Percentiles rank a stretch among this genome's conserved stretches.
Conservation (phyloP, 2,113 vertebrate genomes). For the Synodontis membranacea region DNA sequence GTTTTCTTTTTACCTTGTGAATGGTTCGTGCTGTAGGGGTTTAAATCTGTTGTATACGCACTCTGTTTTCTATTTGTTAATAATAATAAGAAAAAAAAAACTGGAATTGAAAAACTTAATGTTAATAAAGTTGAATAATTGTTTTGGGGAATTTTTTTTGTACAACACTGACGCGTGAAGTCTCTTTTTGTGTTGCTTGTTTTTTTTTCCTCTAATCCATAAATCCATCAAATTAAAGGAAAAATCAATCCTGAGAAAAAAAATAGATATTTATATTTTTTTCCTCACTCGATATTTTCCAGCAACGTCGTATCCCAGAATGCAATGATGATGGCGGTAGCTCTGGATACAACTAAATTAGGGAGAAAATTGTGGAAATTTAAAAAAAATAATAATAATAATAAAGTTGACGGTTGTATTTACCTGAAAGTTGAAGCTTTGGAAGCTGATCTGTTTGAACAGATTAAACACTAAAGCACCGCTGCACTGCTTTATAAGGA, state of each 20-base stretch:
- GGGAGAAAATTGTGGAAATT: too few relatives aligned
- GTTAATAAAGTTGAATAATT: constrained; percentile 98
- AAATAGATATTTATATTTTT: not conserved
- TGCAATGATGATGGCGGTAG: too few relatives aligned
- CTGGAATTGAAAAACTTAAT: constrained; percentile 76
- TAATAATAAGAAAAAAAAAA: constrained; percentile 49
- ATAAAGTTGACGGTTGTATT: not conserved
- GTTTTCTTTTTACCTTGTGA: constrained; percentile 89
- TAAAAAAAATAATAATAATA: too few relatives aligned
- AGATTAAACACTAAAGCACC: not conserved
- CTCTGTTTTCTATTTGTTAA: constrained; percentile 98
- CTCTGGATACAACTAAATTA: too few relatives aligned
- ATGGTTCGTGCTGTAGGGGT: constrained; percentile 88
- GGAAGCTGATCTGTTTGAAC: not conserved
- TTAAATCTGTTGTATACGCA: constrained; percentile 87
- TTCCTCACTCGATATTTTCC: not conserved
- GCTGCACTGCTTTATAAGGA: too few relatives aligned
- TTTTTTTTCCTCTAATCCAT: not conserved
- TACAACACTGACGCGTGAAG: constrained; percentile 48
- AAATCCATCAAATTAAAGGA: not conserved
- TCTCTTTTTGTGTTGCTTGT: not conserved
- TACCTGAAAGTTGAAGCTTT: not conserved
- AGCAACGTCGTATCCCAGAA: not conserved
- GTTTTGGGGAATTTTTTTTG: constrained; percentile 77
- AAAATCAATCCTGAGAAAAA: not conserved